Evolutionary conservation across 2,888 invertebrate species (phyloP).

Genomic region (Hemistola chrysoprasaria): DNA sequence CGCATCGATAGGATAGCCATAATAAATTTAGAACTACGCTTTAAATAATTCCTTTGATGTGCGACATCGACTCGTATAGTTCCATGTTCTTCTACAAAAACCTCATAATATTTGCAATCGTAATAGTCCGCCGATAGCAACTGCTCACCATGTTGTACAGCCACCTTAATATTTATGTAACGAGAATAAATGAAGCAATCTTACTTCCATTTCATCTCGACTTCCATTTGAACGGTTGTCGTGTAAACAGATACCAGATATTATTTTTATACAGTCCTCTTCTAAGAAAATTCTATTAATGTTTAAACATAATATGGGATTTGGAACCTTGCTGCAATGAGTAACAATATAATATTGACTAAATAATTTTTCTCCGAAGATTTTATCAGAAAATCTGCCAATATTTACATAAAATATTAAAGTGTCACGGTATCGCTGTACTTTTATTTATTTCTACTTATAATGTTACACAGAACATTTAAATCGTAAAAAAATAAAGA

Average conservation of each 20-base stretch:
- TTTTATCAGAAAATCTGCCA: no score
- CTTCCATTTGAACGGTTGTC: conserved; percentile 21
- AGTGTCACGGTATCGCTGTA: conserved; percentile 7
- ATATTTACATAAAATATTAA: no score
- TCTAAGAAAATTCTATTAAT: conserved; percentile 13
- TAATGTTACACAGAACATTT: conserved; percentile 2
- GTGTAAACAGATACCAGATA: conserved; percentile 36
- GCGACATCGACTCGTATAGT: no score
- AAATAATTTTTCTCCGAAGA: no score
- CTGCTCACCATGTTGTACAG: neutral
- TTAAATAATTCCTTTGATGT: no score
- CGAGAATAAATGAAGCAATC: conserved; percentile 26
- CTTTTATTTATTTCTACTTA: conserved; percentile 19
- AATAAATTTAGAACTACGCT: no score
- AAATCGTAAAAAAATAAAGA: conserved; percentile 9
- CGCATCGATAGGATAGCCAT: no score
- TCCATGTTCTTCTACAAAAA: no score
- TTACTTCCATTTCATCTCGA: conserved; percentile 25
- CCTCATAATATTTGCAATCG: no score
- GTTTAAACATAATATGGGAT: neutral
- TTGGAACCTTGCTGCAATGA: neutral
- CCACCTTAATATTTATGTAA: conserved; percentile 1
- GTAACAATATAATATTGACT: no score
- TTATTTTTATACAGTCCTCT: conserved; percentile 27
- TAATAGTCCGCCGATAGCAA: no score